Percentiles rank a stretch among this genome's conserved stretches.
These are phyloP conservation scores for Ecliptopera silaceata DNA, from an alignment of 2,888 invertebrate genomes.

Conservation along the genomic window DNA sequence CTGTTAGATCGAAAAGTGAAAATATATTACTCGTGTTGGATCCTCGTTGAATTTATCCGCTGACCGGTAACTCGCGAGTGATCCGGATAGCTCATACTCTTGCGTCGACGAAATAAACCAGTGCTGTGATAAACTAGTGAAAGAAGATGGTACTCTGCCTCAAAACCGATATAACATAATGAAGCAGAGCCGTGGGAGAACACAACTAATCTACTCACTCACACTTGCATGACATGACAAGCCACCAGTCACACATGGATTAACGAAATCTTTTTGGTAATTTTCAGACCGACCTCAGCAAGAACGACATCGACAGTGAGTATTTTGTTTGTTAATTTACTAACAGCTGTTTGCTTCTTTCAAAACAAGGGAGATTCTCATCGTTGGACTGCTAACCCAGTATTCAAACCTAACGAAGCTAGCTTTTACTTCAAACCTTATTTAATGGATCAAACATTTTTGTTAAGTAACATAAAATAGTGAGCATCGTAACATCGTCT, in stretches of 20 bases:
- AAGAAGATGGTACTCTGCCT: slow-evolving; percentile 58
- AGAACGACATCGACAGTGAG: slow-evolving; percentile 95
- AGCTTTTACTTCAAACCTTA: background rate
- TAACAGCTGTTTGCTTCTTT: slow-evolving; percentile 5
- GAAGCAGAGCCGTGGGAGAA: slow-evolving; percentile 57
- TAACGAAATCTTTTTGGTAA: slow-evolving; percentile 78
- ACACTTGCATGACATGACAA: slow-evolving; percentile 57
- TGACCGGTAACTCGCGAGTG: slow-evolving; percentile 70
- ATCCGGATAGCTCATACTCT: slow-evolving; percentile 44
- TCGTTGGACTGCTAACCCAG: background rate
- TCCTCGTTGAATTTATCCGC: slow-evolving; percentile 66
- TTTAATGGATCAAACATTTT: slow-evolving; percentile 2
- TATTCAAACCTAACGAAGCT: background rate
- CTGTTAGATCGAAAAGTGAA: slow-evolving; percentile 65
- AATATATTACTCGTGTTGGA: slow-evolving; percentile 49
- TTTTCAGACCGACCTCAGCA: slow-evolving; percentile 93
- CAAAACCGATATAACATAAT: slow-evolving; percentile 46
- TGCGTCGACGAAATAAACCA: slow-evolving; percentile 46
- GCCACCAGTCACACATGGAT: slow-evolving; percentile 56
- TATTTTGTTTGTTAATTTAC: slow-evolving; percentile 53
- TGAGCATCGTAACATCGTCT: slow-evolving; percentile 56
- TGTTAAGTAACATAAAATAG: slow-evolving; percentile 42
- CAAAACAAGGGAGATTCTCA: background rate
- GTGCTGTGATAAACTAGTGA: slow-evolving; percentile 72
- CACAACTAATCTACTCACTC: slow-evolving; percentile 59